Evolutionary conservation across 2,113 vertebrate species (phyloP).

Genomic region (Shinisaurus crocodilurus): DNA sequence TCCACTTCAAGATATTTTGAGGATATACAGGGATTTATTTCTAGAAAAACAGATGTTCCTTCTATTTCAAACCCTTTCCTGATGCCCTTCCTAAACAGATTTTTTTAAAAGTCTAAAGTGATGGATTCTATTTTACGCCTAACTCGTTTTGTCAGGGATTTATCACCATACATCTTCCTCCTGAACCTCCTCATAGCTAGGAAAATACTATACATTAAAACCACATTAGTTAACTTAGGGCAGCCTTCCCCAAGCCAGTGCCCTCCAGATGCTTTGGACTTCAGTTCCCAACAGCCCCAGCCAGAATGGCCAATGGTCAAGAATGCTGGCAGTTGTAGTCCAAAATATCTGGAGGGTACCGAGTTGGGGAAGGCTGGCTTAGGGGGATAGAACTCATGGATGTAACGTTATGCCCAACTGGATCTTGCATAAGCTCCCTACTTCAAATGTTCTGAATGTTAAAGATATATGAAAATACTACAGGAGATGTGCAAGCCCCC

Average conservation of each 20-base stretch:
- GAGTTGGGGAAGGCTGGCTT: neutral
- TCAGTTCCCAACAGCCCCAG: too few species aligned
- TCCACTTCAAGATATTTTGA: neutral
- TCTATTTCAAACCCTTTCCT: constrained; percentile 5
- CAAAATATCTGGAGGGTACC: too few species aligned
- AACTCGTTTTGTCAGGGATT: neutral
- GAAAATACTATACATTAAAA: neutral
- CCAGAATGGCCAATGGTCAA: too few species aligned
- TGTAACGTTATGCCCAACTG: neutral
- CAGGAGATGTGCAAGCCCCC: neutral
- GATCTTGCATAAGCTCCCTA: neutral
- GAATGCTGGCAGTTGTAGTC: too few species aligned
- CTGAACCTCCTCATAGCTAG: neutral
- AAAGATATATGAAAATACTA: neutral
- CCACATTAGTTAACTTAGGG: constrained; percentile 14
- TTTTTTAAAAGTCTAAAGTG: neutral
- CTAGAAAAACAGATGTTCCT: neutral
- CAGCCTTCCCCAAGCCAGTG: too few species aligned
- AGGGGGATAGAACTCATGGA: neutral
- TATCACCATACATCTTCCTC: neutral
- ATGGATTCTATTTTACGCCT: neutral
- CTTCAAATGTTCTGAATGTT: neutral
- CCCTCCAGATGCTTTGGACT: too few species aligned
- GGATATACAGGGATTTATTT: neutral
- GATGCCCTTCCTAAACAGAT: neutral